phyloP scores from a whole-genome alignment of 2,888 invertebrate species.

The Itoplectis maculator region DNA sequence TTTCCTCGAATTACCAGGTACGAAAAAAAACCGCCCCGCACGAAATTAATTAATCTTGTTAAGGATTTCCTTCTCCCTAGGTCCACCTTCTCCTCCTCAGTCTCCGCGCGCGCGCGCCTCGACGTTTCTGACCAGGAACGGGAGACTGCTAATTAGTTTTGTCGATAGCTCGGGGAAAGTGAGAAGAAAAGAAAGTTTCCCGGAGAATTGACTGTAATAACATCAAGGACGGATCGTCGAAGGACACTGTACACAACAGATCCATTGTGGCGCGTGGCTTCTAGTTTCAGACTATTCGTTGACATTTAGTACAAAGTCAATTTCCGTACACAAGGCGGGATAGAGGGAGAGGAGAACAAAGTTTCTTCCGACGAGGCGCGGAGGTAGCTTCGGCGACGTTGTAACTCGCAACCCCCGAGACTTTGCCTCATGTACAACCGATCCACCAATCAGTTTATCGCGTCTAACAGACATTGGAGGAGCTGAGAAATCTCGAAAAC shows the following conservation, averaged over 20 bases:
- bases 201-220: slow-evolving; percentile 41
- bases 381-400: background rate
- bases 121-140: background rate
- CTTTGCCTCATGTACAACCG: too few relatives aligned
- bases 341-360: slow-evolving; percentile 7
- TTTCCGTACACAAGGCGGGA: slow-evolving; percentile 1
- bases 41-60: background rate
- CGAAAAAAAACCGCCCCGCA: background rate
- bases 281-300: slow-evolving; percentile 13
- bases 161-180: slow-evolving; percentile 12
- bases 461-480: too few relatives aligned
- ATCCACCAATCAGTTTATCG: too few relatives aligned
- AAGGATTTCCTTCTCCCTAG: background rate
- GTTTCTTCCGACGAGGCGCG: background rate
- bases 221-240: slow-evolving; percentile 12
- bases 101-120: too few relatives aligned
- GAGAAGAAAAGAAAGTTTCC: slow-evolving; percentile 39
- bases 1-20: slow-evolving; percentile 94
- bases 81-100: background rate
- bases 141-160: slow-evolving; percentile 30
- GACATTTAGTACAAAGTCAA: slow-evolving; percentile 18
- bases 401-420: too few relatives aligned
- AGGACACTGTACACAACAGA: background rate
- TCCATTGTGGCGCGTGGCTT: slow-evolving; percentile 13
- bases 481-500: too few relatives aligned